phyloP scores from a whole-genome alignment of 2,888 invertebrate species.

The Holacanthella duospinosa region DNA sequence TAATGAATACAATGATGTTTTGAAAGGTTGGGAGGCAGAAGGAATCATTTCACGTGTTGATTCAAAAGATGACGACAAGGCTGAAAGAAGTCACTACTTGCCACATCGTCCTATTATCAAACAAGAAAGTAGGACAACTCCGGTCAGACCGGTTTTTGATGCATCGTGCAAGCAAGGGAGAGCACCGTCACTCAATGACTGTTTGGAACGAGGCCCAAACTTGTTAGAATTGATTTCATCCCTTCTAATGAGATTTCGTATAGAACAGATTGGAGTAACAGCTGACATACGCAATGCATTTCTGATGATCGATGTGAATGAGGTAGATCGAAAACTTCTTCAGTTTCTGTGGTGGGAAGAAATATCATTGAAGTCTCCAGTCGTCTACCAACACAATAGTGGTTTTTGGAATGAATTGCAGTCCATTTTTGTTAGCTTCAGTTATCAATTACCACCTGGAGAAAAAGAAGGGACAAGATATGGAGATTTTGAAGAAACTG shows the following conservation, averaged over 20 bases:
- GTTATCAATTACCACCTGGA: background rate
- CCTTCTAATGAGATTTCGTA: background rate
- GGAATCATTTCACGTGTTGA: slow-evolving; percentile 38
- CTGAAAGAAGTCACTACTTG: background rate
- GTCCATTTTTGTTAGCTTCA: background rate
- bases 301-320: slow-evolving; percentile 1
- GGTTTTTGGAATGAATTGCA: background rate
- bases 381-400: background rate
- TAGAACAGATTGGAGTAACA: background rate
- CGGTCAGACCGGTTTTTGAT: slow-evolving; percentile 1
- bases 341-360: slow-evolving; percentile 36
- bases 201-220: background rate
- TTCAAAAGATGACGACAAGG: slow-evolving; percentile 19
- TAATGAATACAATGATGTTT: slow-evolving; percentile 12
- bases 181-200: slow-evolving; percentile 1
- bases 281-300: slow-evolving; percentile 1
- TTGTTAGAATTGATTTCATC: background rate
- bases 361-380: background rate
- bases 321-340: slow-evolving; percentile 19
- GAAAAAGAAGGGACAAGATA: background rate
- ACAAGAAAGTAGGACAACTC: background rate
- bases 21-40: slow-evolving; percentile 19
- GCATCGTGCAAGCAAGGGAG: background rate
- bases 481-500: slow-evolving; percentile 19
- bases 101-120: background rate